Percentiles rank a stretch among this genome's conserved stretches.
These are phyloP conservation scores for Mythimna loreyi DNA, from an alignment of 2,888 invertebrate genomes.

Conservation along the genomic window DNA sequence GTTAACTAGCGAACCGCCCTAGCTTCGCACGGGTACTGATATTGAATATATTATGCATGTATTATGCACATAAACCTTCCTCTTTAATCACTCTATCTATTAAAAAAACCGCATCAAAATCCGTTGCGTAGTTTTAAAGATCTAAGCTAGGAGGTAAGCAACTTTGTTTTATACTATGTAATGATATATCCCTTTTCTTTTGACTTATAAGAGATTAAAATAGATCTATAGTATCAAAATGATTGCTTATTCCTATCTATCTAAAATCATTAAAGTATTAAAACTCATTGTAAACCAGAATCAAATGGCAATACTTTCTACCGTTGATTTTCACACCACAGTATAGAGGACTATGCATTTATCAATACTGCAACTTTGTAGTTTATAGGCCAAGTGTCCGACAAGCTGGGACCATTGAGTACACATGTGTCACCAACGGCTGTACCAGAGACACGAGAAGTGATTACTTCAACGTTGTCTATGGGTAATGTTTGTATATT, in stretches of 20 bases:
- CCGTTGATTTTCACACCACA: neutral
- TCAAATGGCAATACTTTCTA: neutral
- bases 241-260: neutral
- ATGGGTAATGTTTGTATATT: neutral
- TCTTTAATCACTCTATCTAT: too few species aligned
- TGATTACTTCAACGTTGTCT: neutral
- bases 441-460: neutral
- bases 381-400: conserved; percentile 17
- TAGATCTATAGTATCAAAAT: neutral
- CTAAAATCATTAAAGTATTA: too few species aligned
- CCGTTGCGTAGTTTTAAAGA: too few species aligned
- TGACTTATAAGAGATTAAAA: neutral
- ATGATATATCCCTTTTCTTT: neutral
- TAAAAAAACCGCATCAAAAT: too few species aligned
- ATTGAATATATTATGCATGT: too few species aligned
- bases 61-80: too few species aligned
- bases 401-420: conserved; percentile 10
- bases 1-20: too few species aligned
- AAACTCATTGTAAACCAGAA: neutral
- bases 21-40: too few species aligned
- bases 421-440: conserved; percentile 1
- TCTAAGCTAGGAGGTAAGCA: too few species aligned
- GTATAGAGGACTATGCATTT: neutral
- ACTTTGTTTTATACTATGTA: too few species aligned
- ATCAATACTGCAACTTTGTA: conserved; percentile 13